Conservation (phyloP, 2,113 vertebrate species). For the Athene cunicularia region DNA sequence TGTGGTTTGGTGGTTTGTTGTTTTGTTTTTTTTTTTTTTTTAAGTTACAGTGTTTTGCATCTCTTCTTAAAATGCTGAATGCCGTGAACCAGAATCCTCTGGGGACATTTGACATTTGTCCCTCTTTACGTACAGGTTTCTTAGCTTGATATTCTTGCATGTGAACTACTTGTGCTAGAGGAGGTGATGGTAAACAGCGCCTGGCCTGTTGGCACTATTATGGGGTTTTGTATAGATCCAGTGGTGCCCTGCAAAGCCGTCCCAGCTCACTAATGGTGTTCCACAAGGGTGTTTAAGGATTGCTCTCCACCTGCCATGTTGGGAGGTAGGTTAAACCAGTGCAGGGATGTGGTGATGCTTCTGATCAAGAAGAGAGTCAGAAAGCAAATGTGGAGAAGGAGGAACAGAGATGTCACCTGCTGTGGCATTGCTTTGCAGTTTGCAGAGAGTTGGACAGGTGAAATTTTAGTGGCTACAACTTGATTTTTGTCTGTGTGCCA, state of each 20-base stretch:
- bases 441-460: not conserved
- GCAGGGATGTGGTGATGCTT: accelerated
- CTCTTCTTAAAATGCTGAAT: not conserved
- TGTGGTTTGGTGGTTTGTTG: too few species aligned
- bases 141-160: not conserved
- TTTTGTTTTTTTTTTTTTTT: not conserved
- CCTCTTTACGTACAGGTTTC: not conserved
- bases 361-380: too few species aligned
- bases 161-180: not conserved
- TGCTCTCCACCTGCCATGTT: accelerated
- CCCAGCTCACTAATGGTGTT: not conserved
- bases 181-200: not conserved
- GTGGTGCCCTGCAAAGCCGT: not conserved
- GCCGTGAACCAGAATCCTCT: not conserved
- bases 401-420: not conserved
- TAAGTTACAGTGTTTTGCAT: not conserved
- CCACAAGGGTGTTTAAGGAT: not conserved
- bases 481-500: not conserved
- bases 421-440: not conserved
- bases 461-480: not conserved
- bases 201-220: not conserved
- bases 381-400: not conserved
- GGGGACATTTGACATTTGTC: not conserved
- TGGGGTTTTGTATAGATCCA: not conserved
- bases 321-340: not conserved